Conservation (phyloP, 1,140 invertebrate genomes). For the Sinonovacula constricta region DNA sequence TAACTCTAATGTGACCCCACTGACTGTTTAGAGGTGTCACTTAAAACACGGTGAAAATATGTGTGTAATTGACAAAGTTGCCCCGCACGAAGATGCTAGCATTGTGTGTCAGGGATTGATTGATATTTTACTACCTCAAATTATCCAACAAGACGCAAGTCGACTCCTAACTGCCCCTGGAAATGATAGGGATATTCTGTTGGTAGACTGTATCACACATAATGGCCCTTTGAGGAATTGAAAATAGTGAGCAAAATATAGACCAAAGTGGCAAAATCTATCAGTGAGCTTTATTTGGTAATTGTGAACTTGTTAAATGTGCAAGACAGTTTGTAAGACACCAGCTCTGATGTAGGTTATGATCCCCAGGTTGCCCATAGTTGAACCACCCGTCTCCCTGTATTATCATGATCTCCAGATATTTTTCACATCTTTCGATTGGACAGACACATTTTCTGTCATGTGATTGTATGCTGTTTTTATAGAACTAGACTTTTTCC, state of each 20-base stretch:
- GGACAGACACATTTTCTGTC: too few relatives aligned
- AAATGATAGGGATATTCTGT: constrained; percentile 7
- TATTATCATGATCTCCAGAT: too few relatives aligned
- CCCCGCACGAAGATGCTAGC: constrained; percentile 30
- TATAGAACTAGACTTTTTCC: too few relatives aligned
- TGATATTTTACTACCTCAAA: constrained; percentile 32
- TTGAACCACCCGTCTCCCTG: too few relatives aligned
- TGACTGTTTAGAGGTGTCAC: constrained; percentile 37
- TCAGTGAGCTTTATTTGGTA: constrained; percentile 33
- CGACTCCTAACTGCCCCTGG: neutral
- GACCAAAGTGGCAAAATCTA: constrained; percentile 40
- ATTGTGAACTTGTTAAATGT: constrained; percentile 25
- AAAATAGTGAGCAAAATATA: constrained; percentile 34
- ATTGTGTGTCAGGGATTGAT: constrained; percentile 30
- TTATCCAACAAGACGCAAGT: constrained; percentile 14
- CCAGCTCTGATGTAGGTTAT: too few relatives aligned
- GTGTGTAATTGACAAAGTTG: constrained; percentile 45
- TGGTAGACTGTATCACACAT: neutral
- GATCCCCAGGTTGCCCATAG: too few relatives aligned
- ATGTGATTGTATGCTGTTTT: too few relatives aligned
- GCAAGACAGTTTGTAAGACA: neutral
- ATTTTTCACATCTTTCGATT: too few relatives aligned
- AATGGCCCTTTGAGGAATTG: constrained; percentile 16
- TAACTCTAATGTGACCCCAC: constrained; percentile 44
- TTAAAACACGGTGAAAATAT: constrained; percentile 43